Percentiles rank a stretch among this genome's conserved stretches.
These are phyloP conservation scores for Lepidurus arcticus DNA, from an alignment of 1,140 invertebrate genomes.

Conservation along the genomic window DNA sequence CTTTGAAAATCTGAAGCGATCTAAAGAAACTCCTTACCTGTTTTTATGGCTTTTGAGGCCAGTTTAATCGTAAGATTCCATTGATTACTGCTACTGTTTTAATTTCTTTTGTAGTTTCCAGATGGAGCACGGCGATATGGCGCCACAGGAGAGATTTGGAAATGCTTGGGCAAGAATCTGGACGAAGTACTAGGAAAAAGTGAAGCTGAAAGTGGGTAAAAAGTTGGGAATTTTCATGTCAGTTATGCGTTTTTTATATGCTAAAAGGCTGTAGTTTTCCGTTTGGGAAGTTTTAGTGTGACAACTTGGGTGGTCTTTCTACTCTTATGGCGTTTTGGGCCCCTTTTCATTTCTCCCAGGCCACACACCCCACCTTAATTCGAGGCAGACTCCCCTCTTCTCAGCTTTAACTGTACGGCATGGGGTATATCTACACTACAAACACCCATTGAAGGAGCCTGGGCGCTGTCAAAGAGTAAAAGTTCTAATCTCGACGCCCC, in stretches of 20 bases:
- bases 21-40: no score
- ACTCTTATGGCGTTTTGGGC: not conserved
- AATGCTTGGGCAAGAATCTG: not conserved
- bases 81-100: no score
- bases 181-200: no score
- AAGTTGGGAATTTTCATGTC: not conserved
- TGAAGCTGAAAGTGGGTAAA: not conserved
- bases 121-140: no score
- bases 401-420: not conserved
- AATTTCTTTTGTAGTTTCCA: no score
- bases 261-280: not conserved
- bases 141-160: not conserved
- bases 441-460: conserved; percentile 13
- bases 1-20: not conserved
- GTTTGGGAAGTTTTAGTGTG: not conserved
- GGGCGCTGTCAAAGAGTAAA: conserved; percentile 18
- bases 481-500: conserved; percentile 20
- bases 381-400: not conserved
- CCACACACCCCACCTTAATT: conserved; percentile 4
- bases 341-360: not conserved
- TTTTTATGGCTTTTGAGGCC: no score
- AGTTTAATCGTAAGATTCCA: no score
- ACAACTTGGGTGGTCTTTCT: conserved; percentile 13
- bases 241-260: not conserved
- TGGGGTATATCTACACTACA: conserved; percentile 9